Evolutionary conservation across 2,888 invertebrate species (phyloP), one percentile per base, ranked within the genome.

Genomic region (Eristalis arbustorum): DNA sequence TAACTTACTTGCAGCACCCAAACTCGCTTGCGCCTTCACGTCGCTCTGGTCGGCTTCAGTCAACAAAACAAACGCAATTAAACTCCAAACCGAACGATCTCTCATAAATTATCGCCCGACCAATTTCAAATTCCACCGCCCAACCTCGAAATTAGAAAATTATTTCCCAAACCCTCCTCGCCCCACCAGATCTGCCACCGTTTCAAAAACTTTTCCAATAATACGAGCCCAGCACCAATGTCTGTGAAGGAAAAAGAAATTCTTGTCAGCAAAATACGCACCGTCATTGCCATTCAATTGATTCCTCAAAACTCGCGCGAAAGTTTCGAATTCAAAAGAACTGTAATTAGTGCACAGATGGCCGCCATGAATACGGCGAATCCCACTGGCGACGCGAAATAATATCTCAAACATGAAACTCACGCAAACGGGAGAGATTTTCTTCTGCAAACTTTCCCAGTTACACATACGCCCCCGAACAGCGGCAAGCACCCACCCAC

Each of bases 291-390:
- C 34, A 66, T 61, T 34, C 31, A 64, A 64, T 67, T 37, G 66
- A 79, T 61, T 37, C 28, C 23, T 37, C 37, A 31, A 72, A 73
- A 72, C 72, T 79, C 61, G 11, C 37, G 18, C 25, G 3, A 57
- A 84, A 80, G 62, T 76, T 76, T 67, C 42, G 42, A 76, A 84
- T 72, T 84, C 67, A 68, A 80, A 75, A 80, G 84, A 75, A 80
- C 72, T 49, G 22, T 68, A 79, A 84, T 84, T 80, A 84, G 63
- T 57, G 42, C 49, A 76, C 84, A 84, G 84, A 67, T 80, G 75
- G 62, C 61, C 56, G 72, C 68, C 40, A 68, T 56, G 77, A 59
- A 73, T 49, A 49, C 49, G 18, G 49, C 18, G 18, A 49, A 49
- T 49, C 49, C 18, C 49, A 4, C 49, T 23, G 11, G 23, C 2